Evolutionary conservation across 2,113 vertebrate species (phyloP), one percentile per base, ranked within the genome.

Genomic region (Sinocyclocheilus maitianheensis): DNA sequence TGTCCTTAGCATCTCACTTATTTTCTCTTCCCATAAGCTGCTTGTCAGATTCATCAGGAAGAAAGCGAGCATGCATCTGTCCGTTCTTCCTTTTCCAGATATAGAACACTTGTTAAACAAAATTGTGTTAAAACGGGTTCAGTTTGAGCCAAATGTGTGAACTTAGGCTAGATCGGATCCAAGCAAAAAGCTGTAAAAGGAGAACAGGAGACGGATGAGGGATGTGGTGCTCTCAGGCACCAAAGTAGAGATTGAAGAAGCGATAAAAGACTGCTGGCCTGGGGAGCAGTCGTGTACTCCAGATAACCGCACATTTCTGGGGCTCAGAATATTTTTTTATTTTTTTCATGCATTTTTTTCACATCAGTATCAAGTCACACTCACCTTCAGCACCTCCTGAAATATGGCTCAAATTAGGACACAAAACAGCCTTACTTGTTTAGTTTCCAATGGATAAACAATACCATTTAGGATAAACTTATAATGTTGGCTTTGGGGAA

Each of bases 51-150:
- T 84, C 78, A 87, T 83, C 43, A 46, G 83, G 84, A 5, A 60
- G 77, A 87, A 87, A 81, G 63, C 83, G 9, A 30, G 76, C 16
- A 85, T 78, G 53, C 84, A 87, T 87, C 78, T 89, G 88, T 67
- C 83, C 79, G 3, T 74, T 87, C 81, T 84, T 67, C 26, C 48
- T 55, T 69, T 87, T 62, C 26, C 78, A 85, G 85, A 79, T 87
- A 83, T 79, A 58, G 13, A 58, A 84, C 81, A 71, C 62, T 76
- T 81, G 65, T 81, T 81, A 76, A 86, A 74, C 58, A 72, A 34
- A 58, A 34, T 55, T 0, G n/a, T 12, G 40, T n/a, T 62, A 82
- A 76, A 87, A 40, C 58, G 37, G 72, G 83, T 83, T 83, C 83
- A 77, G 72, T 69, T 71, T 78, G 9, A 63, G 30, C 75, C 58